Conservation (phyloP, 2,797 vertebrate genomes). For the Liasis olivaceus region DNA sequence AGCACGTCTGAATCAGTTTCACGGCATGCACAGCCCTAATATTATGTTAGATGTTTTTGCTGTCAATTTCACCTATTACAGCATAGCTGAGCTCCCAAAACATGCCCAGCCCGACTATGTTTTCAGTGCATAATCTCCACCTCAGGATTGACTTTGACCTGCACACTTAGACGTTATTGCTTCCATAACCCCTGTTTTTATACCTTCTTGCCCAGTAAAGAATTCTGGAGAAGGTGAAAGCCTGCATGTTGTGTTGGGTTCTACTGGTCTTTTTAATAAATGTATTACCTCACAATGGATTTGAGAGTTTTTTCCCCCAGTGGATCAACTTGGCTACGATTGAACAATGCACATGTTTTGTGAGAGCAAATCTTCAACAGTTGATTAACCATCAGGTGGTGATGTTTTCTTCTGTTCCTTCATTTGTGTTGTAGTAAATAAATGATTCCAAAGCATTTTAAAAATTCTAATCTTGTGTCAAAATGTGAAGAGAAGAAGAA, state of each 20-base stretch:
- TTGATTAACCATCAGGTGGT: not conserved
- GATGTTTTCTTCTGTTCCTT: not conserved
- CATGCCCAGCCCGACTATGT: not conserved
- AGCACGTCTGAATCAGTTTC: not conserved
- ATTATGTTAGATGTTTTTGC: not conserved
- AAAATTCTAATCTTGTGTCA: not conserved
- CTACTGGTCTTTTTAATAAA: not conserved
- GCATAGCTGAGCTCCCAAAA: not conserved
- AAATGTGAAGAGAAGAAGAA: not conserved
- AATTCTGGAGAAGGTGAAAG: not conserved
- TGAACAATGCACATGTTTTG: not conserved
- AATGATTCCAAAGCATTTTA: not conserved
- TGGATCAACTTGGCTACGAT: not conserved
- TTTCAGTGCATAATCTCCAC: not conserved
- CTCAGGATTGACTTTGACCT: not conserved
- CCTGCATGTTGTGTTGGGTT: not conserved
- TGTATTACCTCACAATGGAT: not conserved
- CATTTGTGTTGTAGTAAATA: not conserved
- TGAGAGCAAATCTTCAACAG: not conserved
- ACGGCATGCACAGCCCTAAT: not conserved
- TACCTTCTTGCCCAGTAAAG: not conserved
- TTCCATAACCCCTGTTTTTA: not conserved
- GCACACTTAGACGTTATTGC: not conserved
- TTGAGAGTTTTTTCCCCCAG: not conserved
- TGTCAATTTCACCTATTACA: not conserved